Conservation (phyloP, 2,888 invertebrate species). For the Mongoloraphidia duomilia region DNA sequence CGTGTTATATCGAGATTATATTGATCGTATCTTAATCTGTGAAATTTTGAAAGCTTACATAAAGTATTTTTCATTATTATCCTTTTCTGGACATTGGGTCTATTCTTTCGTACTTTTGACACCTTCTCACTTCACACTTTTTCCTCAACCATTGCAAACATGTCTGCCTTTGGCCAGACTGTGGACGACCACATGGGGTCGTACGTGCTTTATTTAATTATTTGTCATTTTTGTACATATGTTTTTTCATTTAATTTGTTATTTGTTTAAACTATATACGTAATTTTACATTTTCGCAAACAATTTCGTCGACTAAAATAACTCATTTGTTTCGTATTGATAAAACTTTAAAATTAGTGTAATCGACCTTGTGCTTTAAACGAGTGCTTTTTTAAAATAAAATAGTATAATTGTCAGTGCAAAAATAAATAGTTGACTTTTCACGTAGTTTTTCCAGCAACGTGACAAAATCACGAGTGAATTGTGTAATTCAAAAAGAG, state of each 20-base stretch:
- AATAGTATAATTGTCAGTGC: not conserved
- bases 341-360: not conserved
- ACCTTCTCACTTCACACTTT: not conserved
- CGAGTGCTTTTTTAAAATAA: not conserved
- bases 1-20: too few species aligned
- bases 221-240: constrained; percentile 7
- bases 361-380: constrained; percentile 1
- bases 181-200: constrained; percentile 34
- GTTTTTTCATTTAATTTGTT: not conserved
- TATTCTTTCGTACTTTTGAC: not conserved
- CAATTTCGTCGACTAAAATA: not conserved
- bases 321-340: not conserved
- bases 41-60: not conserved
- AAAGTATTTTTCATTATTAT: not conserved
- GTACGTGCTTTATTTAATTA: constrained; percentile 29
- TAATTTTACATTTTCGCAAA: not conserved
- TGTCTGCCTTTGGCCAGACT: constrained; percentile 10
- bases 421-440: too few species aligned
- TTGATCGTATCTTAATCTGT: too few species aligned
- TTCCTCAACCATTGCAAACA: constrained; percentile 9
- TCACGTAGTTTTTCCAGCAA: too few species aligned
- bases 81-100: not conserved
- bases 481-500: too few species aligned
- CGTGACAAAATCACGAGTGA: too few species aligned
- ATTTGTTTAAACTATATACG: not conserved